A percentile compares a stretch with the other conserved stretches of the same genome.
phyloP scores from a whole-genome alignment of 2,113 vertebrate genomes.

The Cervus canadensis region DNA sequence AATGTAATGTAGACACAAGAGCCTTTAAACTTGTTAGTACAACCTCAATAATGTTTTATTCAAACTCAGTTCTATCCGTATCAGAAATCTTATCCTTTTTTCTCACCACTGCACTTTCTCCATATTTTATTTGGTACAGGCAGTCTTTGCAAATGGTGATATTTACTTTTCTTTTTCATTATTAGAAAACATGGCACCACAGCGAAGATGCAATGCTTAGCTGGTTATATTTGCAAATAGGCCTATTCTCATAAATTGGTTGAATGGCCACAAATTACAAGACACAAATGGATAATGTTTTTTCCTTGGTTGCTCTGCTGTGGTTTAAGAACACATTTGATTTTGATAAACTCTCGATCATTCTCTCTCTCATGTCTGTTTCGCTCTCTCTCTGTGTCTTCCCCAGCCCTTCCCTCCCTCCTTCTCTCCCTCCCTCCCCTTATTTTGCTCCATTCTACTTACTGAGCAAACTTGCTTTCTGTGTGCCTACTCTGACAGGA shows the following conservation, averaged over 20 bases:
- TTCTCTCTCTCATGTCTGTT: not conserved
- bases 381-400: not conserved
- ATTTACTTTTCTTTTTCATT: constrained; percentile 62
- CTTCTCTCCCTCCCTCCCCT: not conserved
- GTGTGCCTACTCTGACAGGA: not conserved
- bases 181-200: constrained; percentile 37
- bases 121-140: constrained; percentile 47
- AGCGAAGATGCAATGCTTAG: constrained; percentile 53
- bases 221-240: constrained; percentile 53
- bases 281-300: constrained; percentile 41
- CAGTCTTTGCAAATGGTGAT: constrained; percentile 11
- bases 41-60: not conserved
- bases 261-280: constrained; percentile 26
- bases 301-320: constrained; percentile 51
- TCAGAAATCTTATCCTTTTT: not conserved
- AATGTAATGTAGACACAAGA: not conserved
- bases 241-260: constrained; percentile 48
- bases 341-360: not conserved
- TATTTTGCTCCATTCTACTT: not conserved
- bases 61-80: not conserved
- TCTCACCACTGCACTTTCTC: not conserved
- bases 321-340: constrained; percentile 36
- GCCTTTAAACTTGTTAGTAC: not conserved
- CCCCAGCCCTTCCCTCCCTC: not conserved
- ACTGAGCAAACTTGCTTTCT: not conserved